Evolutionary conservation across 2,113 vertebrate genomes (phyloP), one percentile per base, ranked within the genome.

Genomic region (Chloropsis cyanopogon): DNA sequence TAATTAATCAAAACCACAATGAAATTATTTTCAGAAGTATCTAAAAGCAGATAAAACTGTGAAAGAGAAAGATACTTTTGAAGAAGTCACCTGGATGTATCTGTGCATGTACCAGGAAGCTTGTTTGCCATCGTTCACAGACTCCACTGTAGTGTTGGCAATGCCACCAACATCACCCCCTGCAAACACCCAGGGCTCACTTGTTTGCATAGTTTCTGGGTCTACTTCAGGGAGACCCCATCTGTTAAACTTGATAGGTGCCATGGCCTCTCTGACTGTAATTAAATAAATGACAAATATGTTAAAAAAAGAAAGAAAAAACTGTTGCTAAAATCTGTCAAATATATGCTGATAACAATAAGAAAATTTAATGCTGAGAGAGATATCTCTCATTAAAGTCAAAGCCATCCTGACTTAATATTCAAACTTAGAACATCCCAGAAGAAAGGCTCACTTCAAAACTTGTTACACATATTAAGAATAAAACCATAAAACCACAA

Each of bases 41-140:
- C 28, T n/a, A 53, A 33, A 78, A 49, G 13, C 46, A 80, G 60
- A 75, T 3, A 33, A 46, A 84, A 91, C 54, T 2, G 14, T 19
- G 39, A 82, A 53, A 54, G n/a, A 42, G 61, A 70, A 86, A 52
- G 80, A 35, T 3, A 33, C 13, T 46, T 69, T 12, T 14, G 41
- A 8, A 79, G 47, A 12, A 25, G 75, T 89, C 96, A 99, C 99
- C 98, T 99, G 98, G 84, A 99, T 90, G 69, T 99, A 99, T 98
- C 95, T 98, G 97, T 99, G 99, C 75, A 99, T 98, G 83, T 99
- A 98, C 99, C 99, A 99, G 21, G 98, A 99, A 41, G 99, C 99
- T 79, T 99, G 99, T 85, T 99, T 99, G 83, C 99, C 99, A 77
- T 99, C 99, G 28, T 99, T 99, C 49, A 99, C 98, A 0, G 99